A percentile compares a stretch with the other conserved stretches of the same genome.
phyloP scores from a whole-genome alignment of 64 coral and sea anemone species.

The Anthopleura sola region DNA sequence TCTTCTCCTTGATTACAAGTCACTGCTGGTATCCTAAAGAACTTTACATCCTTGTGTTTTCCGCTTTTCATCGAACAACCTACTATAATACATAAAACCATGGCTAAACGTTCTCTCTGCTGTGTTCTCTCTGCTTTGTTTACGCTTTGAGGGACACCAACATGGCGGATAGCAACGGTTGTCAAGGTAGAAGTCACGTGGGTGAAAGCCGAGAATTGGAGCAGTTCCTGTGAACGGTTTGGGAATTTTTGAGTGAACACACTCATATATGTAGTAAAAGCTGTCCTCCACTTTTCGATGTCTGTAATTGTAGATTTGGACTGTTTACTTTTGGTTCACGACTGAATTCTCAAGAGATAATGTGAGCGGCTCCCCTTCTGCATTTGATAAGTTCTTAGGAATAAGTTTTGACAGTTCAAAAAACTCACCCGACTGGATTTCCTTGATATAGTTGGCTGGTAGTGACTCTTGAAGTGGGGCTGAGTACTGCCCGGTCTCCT shows the following conservation, averaged over 20 bases:
- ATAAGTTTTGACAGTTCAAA: not conserved
- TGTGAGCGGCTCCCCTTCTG: not conserved
- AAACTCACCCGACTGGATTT: conserved; percentile 6
- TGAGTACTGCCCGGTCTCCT: not conserved
- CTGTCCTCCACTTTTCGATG: not conserved
- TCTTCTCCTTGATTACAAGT: too few relatives aligned
- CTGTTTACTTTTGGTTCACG: not conserved
- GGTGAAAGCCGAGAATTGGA: too few relatives aligned
- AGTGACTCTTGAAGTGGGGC: not conserved
- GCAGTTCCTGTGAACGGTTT: not conserved
- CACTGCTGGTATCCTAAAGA: too few relatives aligned
- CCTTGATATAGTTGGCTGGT: not conserved
- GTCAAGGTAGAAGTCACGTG: too few relatives aligned
- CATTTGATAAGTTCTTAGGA: not conserved
- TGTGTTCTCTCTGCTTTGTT: too few relatives aligned
- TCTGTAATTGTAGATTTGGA: not conserved
- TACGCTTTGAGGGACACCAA: too few relatives aligned
- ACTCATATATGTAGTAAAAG: not conserved
- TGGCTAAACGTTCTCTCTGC: too few relatives aligned
- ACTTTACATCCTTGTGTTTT: too few relatives aligned
- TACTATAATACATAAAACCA: too few relatives aligned
- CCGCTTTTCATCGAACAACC: too few relatives aligned
- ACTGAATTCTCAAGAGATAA: not conserved
- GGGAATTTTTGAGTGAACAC: not conserved
- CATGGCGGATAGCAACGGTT: too few relatives aligned